Evolutionary conservation across 2,113 vertebrate species (phyloP).

Genomic region (Atherinomorus stipes): DNA sequence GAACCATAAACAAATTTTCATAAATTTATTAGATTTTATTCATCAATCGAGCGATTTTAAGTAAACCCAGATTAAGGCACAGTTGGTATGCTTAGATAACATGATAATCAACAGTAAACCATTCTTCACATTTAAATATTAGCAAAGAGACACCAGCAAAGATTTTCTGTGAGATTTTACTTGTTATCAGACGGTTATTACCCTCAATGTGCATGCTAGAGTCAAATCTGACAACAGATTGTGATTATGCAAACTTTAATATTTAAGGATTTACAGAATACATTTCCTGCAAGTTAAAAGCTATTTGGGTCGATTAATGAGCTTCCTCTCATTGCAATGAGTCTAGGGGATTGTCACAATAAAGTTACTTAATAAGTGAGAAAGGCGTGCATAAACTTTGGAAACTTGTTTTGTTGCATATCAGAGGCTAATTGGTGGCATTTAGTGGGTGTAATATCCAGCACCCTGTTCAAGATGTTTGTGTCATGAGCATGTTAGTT

Average conservation of each 20-base stretch:
- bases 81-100: not conserved
- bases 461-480: slow-evolving; percentile 13
- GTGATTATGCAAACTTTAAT: slow-evolving; percentile 68
- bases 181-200: slow-evolving; percentile 20
- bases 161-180: slow-evolving; percentile 13
- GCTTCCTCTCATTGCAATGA: slow-evolving; percentile 26
- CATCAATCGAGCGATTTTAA: not conserved
- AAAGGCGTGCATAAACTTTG: slow-evolving; percentile 20
- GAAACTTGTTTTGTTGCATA: slow-evolving; percentile 44
- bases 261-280: slow-evolving; percentile 58
- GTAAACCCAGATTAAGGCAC: not conserved
- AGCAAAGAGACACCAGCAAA: not conserved
- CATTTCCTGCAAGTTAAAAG: slow-evolving; percentile 53
- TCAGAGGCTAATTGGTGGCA: slow-evolving; percentile 43
- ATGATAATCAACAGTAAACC: slow-evolving; percentile 20
- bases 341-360: slow-evolving; percentile 54
- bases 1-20: not conserved
- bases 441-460: slow-evolving; percentile 12
- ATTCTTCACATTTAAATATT: not conserved
- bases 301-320: slow-evolving; percentile 53
- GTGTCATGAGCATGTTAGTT: not conserved
- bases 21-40: not conserved
- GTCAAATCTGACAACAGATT: slow-evolving; percentile 63
- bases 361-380: slow-evolving; percentile 56
- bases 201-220: slow-evolving; percentile 19